phyloP scores from a whole-genome alignment of 1,140 invertebrate genomes.

The Batillaria attramentaria region DNA sequence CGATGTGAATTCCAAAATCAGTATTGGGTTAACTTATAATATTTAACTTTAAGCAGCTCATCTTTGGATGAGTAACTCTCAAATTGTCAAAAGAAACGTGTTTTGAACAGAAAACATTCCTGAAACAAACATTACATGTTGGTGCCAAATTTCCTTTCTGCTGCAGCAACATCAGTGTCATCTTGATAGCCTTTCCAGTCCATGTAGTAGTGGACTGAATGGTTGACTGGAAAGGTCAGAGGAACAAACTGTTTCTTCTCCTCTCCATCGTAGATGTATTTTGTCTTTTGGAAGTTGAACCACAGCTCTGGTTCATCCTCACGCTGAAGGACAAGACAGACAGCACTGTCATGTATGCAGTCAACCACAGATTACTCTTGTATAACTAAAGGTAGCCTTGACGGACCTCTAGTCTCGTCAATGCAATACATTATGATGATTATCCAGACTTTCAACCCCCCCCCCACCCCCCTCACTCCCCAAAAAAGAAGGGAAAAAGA shows the following conservation, averaged over 20 bases:
- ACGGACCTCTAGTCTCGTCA: too few species aligned
- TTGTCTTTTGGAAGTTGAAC: conserved; percentile 97
- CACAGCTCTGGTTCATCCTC: conserved; percentile 74
- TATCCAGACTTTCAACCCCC: too few species aligned
- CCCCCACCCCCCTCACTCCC: too few species aligned
- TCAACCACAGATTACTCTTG: neutral
- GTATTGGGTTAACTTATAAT: neutral
- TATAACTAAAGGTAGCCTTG: too few species aligned
- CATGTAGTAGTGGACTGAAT: conserved; percentile 82
- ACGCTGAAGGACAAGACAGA: conserved; percentile 44
- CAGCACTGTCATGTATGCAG: neutral
- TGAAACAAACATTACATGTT: conserved; percentile 83
- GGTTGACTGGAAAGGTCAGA: conserved; percentile 86
- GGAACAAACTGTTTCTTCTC: conserved; percentile 84
- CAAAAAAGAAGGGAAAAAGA: too few species aligned
- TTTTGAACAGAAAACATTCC: too few species aligned
- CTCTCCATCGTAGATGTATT: conserved; percentile 89
- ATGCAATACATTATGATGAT: too few species aligned
- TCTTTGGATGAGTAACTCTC: neutral
- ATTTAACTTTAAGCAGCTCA: neutral
- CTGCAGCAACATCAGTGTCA: conserved; percentile 82
- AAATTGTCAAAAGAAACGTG: too few species aligned
- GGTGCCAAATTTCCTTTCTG: conserved; percentile 87
- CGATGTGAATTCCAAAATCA: too few species aligned
- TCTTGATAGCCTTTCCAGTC: conserved; percentile 90